These are phyloP conservation scores for Phyto melanocephala DNA, from an alignment of 2,888 invertebrate species.

Conservation along the genomic window DNA sequence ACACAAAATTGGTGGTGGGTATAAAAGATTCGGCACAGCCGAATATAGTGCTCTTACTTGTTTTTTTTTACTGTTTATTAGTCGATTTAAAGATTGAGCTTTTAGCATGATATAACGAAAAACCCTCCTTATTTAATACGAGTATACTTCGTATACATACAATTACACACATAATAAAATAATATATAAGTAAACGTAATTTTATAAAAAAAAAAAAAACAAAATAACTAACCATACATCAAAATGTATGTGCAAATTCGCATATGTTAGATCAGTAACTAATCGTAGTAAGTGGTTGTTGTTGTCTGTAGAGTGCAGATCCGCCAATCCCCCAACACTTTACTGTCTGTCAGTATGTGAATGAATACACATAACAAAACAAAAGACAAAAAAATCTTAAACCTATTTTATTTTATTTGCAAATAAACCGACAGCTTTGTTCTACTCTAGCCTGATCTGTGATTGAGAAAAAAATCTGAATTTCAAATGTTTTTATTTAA, in stretches of 20 bases:
- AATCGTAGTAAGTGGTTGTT: not conserved
- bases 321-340: not conserved
- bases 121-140: conserved; percentile 25
- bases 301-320: not conserved
- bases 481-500: not conserved
- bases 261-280: not conserved
- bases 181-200: not conserved
- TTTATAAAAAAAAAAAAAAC: not conserved
- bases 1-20: too few relatives aligned
- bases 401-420: not conserved
- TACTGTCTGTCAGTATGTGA: not conserved
- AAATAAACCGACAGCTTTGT: not conserved
- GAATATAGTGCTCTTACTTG: not conserved
- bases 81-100: conserved; percentile 41
- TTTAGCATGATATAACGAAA: conserved; percentile 20
- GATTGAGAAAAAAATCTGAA: not conserved
- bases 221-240: not conserved
- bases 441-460: not conserved
- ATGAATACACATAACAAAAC: not conserved
- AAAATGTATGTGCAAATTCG: not conserved
- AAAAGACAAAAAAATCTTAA: not conserved
- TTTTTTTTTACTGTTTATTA: conserved; percentile 31
- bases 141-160: not conserved
- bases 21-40: too few relatives aligned
- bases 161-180: not conserved